Evolutionary conservation across 92 coral and sea anemone genomes (phyloP), one percentile per base, ranked within the genome.

Genomic region (Porites rus): DNA sequence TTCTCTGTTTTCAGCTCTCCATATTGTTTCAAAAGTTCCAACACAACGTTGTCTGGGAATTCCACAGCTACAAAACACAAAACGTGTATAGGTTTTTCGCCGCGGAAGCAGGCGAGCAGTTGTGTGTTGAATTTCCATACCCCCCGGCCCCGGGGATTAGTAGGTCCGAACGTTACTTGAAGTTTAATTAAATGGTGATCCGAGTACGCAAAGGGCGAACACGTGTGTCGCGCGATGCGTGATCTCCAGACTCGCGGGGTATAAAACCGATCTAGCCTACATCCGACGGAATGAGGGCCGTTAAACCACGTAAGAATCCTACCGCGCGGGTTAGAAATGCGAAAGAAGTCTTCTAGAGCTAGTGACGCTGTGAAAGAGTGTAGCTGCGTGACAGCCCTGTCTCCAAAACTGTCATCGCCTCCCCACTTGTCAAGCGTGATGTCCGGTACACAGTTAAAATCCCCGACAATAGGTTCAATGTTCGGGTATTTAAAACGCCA

Each of bases 241-340:
- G 69, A 13, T 65, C 69, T 65, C 69, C 69, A 65, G 25, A 46
- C 25, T 65, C 20, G 46, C 0, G 64, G 80, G 5, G 80, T 59
- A 16, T 76, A 58, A 16, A 76, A 56, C 2, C 80, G 53, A 12
- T 76, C 68, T 9, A 76, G 12, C 66, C 80, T 51, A 12, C 86
- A 81, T 22, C 68, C 86, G 62, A 81, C 69, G 16, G 76, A 22
- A 1, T 81, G 86, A 3, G 77, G 86, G 54, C 86, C 69, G 22
- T 81, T 81, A 3, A 81, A 81, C 86, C 86, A 81, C 1, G 77
- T 80, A 10, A 0, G 54, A 0, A 25, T 3, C 4, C 65, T n/a
- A 0, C 12, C 56, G 0, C 54, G 4, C 3, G 58, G 75, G 12
- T 52, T 13, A 6, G 25, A 12, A 1, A 70, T 14, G 1, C 14